Conservation (phyloP, 1,140 invertebrate species). For the Megalopta genalis region DNA sequence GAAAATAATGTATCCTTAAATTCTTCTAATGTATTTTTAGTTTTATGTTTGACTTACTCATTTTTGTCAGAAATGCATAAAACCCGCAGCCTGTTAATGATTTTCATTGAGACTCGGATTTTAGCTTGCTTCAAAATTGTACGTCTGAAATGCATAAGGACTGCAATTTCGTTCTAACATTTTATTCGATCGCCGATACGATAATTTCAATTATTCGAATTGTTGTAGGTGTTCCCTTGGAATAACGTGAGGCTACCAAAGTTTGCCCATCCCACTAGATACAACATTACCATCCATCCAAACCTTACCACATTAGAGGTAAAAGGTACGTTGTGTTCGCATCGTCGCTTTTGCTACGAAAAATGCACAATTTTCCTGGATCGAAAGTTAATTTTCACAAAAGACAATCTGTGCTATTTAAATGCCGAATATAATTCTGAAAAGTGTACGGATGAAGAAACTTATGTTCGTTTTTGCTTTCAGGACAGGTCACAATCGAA, state of each 20-base stretch:
- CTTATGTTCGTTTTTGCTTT: slow-evolving; percentile 46
- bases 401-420: neutral
- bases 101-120: no score
- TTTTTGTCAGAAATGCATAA: no score
- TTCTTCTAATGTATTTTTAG: no score
- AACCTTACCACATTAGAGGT: slow-evolving; percentile 94
- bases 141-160: no score
- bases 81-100: no score
- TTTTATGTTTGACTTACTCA: no score
- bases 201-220: slow-evolving; percentile 11
- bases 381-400: neutral
- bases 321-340: slow-evolving; percentile 84
- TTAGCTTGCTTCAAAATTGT: no score
- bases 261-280: slow-evolving; percentile 89
- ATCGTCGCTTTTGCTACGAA: neutral
- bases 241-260: slow-evolving; percentile 91
- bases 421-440: neutral
- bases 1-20: no score
- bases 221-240: slow-evolving; percentile 91
- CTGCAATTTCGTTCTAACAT: neutral
- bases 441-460: neutral
- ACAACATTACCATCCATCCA: slow-evolving; percentile 95
- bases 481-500: slow-evolving; percentile 92
- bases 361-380: no score
- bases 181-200: neutral